Base-by-base conservation (phyloP, 2,888 invertebrate genomes). In the Ichneumon xanthorius region DNA sequence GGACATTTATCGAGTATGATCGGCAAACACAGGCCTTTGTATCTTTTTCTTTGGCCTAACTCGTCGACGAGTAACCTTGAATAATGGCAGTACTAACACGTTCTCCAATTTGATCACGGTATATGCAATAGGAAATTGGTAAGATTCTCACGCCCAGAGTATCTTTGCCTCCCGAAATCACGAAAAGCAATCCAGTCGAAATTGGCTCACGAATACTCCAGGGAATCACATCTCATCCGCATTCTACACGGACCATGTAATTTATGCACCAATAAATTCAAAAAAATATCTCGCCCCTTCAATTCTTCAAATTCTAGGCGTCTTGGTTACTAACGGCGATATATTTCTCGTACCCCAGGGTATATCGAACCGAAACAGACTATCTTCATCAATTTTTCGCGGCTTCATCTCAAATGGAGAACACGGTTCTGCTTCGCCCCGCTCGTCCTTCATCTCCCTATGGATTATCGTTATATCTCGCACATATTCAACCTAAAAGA, bases 181-280 rank as follows among this genome's bases (percentile, higher is more conserved):
- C 19, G 33, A 37, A 53, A 55, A 55, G 55, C 33, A 72, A 72
- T 72, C 37, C 37, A 37, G 30, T 5, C 11, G 71, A 72, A 7
- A 72, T 53, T 55, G 71, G 55, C 19, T 72, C 11, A 19, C 6
- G 33, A 22, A 53, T 72, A n/a, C 71, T 72, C 71, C 11, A 53
- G 71, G 37, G 71, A 72, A 55, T 55, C 55, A 22, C 22, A 55
- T 55, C 55, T 19, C 19, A 19, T 55, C 55, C 22, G 22, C 19
- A 40, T 11, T 11, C 40, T 40, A 40, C 40, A 40, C 11, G 40
- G 11, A 11, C 40, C 40, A 9, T 11, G 40, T 11, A 40, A 40
- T 40, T 40, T 9, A 40, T 40, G 40, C 40, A 40, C 40, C 9
- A 9, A 40, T 11, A 40, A 11, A 40, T 40, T 33, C 6, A 40